These are phyloP conservation scores for Hemichromis elongatus DNA, from an alignment of 2,113 vertebrate genomes.

Conservation along the genomic window DNA sequence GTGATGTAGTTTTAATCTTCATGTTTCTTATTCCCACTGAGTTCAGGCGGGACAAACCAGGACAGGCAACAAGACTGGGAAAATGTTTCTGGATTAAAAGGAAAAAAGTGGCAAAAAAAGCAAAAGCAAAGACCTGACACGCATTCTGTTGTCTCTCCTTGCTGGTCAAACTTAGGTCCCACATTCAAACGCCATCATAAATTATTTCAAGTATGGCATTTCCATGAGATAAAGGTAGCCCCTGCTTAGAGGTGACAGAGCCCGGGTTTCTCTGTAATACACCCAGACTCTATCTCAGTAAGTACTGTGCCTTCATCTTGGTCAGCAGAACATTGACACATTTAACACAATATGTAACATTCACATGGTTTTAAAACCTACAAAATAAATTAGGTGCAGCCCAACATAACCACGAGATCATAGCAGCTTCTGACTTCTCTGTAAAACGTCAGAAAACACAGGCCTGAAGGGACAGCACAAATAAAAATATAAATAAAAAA, in stretches of 20 bases:
- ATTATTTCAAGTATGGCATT: slow-evolving; percentile 58
- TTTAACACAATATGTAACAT: slow-evolving; percentile 41
- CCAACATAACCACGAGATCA: slow-evolving; percentile 38
- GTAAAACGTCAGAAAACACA: slow-evolving; percentile 75
- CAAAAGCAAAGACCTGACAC: background rate
- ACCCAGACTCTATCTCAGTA: slow-evolving; percentile 58
- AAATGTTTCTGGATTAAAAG: background rate
- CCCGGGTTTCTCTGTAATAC: slow-evolving; percentile 83
- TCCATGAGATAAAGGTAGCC: slow-evolving; percentile 14
- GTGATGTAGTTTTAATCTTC: background rate
- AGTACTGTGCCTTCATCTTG: slow-evolving; percentile 49
- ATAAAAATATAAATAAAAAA: background rate
- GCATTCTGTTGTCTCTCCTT: background rate
- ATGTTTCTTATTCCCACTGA: background rate
- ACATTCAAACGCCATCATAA: background rate
- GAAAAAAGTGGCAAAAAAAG: too few relatives aligned
- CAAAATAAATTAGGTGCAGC: slow-evolving; percentile 11
- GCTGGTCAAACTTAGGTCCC: background rate
- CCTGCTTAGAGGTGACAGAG: slow-evolving; percentile 39
- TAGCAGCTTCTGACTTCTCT: slow-evolving; percentile 81
- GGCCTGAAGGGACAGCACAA: slow-evolving; percentile 56
- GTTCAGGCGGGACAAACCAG: background rate
- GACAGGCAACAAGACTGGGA: background rate
- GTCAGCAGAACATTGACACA: slow-evolving; percentile 59
- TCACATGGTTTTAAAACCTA: slow-evolving; percentile 42